Evolutionary conservation across 2,888 invertebrate species (phyloP).

Genomic region (Sarcophaga rosellei): DNA sequence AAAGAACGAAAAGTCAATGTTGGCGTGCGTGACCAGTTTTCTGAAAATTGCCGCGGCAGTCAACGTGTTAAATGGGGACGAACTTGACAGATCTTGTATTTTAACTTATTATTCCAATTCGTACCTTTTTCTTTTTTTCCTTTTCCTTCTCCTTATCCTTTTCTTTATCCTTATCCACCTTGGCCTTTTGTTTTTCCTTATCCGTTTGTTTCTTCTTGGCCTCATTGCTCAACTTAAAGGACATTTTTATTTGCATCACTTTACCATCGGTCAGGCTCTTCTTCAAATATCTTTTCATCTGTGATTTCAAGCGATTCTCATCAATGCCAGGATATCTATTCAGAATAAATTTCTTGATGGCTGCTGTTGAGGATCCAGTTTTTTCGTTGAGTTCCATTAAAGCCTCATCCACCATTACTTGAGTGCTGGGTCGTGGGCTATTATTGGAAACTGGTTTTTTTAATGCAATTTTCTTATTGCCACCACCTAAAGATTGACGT

Average conservation of each 20-base stretch:
- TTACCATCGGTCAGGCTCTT: slow-evolving; percentile 83
- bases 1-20: too few species aligned
- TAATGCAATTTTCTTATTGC: slow-evolving; percentile 7
- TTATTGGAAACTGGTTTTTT: slow-evolving; percentile 1
- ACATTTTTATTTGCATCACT: slow-evolving; percentile 74
- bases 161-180: slow-evolving; percentile 12
- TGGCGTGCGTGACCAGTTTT: too few species aligned
- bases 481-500: slow-evolving; percentile 23
- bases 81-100: neutral
- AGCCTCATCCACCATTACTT: slow-evolving; percentile 84
- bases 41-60: too few species aligned
- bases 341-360: slow-evolving; percentile 84
- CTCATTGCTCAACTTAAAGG: slow-evolving; percentile 53
- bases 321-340: slow-evolving; percentile 84
- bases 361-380: slow-evolving; percentile 83
- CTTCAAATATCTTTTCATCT: slow-evolving; percentile 84
- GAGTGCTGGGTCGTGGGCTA: slow-evolving; percentile 72
- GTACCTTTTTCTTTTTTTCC: slow-evolving; percentile 21
- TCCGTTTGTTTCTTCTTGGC: slow-evolving; percentile 2
- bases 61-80: too few species aligned
- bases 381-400: slow-evolving; percentile 83
- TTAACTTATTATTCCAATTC: neutral
- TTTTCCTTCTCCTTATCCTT: slow-evolving; percentile 29
- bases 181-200: slow-evolving; percentile 10
- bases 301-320: slow-evolving; percentile 83